Conservation (phyloP, 2,888 invertebrate genomes). For the Phymatocera aterrima region DNA sequence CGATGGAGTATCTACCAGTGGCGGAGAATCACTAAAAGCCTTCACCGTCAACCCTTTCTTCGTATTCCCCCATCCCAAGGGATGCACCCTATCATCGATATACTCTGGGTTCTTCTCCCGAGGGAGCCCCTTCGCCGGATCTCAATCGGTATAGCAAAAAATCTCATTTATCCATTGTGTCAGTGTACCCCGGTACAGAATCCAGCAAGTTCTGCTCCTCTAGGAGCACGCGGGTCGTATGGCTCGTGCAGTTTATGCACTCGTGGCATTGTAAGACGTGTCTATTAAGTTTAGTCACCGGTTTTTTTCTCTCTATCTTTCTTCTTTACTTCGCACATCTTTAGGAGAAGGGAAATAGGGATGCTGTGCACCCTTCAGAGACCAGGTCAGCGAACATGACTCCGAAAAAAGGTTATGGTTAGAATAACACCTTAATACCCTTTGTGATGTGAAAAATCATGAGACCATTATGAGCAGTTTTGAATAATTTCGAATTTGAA, state of each 20-base stretch:
- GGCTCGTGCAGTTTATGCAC: slow-evolving; percentile 68
- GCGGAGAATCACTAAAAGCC: slow-evolving; percentile 69
- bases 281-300: slow-evolving; percentile 60
- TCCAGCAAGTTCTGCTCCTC: slow-evolving; percentile 45
- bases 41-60: slow-evolving; percentile 70
- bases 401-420: neutral
- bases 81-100: slow-evolving; percentile 72
- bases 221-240: neutral
- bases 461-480: neutral
- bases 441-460: neutral
- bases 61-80: slow-evolving; percentile 60
- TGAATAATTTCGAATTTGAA: neutral
- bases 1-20: neutral
- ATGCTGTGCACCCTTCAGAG: neutral
- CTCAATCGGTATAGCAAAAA: slow-evolving; percentile 72
- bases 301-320: slow-evolving; percentile 47
- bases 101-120: slow-evolving; percentile 64
- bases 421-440: slow-evolving; percentile 34
- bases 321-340: slow-evolving; percentile 39
- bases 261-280: slow-evolving; percentile 61
- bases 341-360: neutral
- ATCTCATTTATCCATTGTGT: slow-evolving; percentile 73
- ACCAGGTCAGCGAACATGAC: slow-evolving; percentile 7
- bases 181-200: slow-evolving; percentile 58
- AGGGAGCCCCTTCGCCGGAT: slow-evolving; percentile 67